Conservation (phyloP, 2,797 vertebrate species). For the Labroides dimidiatus region DNA sequence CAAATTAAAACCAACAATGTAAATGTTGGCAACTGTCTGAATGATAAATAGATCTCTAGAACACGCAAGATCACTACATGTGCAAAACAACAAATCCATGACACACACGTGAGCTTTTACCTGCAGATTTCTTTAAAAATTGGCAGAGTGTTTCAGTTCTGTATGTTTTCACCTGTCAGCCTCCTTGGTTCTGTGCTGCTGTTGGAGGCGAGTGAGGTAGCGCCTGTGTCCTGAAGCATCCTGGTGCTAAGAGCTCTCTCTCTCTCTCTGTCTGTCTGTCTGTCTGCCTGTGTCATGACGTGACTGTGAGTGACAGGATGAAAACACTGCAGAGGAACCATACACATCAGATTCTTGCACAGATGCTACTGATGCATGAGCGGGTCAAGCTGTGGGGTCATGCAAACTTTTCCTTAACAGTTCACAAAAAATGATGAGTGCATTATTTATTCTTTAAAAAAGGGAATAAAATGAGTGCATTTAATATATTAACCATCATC, state of each 20-base stretch:
- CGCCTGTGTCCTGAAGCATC: constrained; percentile 50
- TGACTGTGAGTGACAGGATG: constrained; percentile 56
- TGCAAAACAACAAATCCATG: background rate
- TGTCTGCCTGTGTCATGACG: constrained; percentile 64
- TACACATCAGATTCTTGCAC: constrained; percentile 26
- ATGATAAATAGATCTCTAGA: no score
- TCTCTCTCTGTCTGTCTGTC: no score
- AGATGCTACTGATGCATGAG: constrained; percentile 31
- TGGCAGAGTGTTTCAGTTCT: background rate
- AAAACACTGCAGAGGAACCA: constrained; percentile 49
- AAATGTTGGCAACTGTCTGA: no score
- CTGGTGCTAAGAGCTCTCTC: constrained; percentile 31
- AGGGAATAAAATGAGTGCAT: background rate
- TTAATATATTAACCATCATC: no score
- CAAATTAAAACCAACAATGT: no score
- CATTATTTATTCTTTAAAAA: no score
- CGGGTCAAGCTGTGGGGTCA: background rate
- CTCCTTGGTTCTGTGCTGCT: no score
- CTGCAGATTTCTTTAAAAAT: background rate
- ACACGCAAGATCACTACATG: background rate
- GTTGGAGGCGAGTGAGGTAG: constrained; percentile 35
- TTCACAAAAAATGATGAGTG: constrained; percentile 1
- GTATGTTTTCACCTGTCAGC: constrained; percentile 14
- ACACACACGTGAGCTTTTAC: background rate
- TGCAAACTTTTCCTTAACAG: background rate